Base-by-base conservation (phyloP, 1,140 invertebrate genomes). In the Leptopilina boulardi region DNA sequence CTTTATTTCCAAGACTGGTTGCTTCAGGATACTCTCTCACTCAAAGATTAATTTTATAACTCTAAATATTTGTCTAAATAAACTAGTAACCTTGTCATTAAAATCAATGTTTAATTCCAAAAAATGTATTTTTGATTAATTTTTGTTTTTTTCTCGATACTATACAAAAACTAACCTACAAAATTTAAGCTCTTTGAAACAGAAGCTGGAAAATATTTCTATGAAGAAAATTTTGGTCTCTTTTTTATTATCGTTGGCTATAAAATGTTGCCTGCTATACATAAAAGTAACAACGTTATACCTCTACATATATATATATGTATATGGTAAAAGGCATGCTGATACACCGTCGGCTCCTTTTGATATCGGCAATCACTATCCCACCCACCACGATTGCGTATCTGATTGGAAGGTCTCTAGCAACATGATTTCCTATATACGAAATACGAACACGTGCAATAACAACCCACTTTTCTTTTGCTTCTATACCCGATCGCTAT, bases 361-460 rank as follows among this genome's bases (percentile, higher is more conserved):
- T 66, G 59, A 66, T 66, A 66, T 66, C 59, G 13, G 59, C 59
- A 66, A 66, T 66, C 59, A 66, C 59, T 66, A 66, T 30, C 59
- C 59, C 59, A 66, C 59, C 59, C 59, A 30, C 59, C 59, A n/a
- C 11, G 59, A 66, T 66, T 75, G 54, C 47, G 26, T 79, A 75
- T 79, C 56, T 54, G 77, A 80, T 79, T 76, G 74, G 30, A 79
- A 76, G 75, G 41, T 74, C 11, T 73, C 59, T 38, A 38, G 41
- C 26, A 76, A 47, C 56, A 38, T 80, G 71, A 79, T 80, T 79
- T 26, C 47, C 30, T 9, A 38, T 54, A 75, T 26, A 41, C 38
- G 74, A 79, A 79, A 80, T 79, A 80, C 70, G 47, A 56, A 74
- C 66, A 59, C 44, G 75, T 71, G 72, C 54, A 80, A 77, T 78